Percentiles rank a stretch among this genome's conserved stretches.
Evolutionary conservation across 1,140 invertebrate genomes (phyloP).

Genomic region (Maconellicoccus hirsutus): DNA sequence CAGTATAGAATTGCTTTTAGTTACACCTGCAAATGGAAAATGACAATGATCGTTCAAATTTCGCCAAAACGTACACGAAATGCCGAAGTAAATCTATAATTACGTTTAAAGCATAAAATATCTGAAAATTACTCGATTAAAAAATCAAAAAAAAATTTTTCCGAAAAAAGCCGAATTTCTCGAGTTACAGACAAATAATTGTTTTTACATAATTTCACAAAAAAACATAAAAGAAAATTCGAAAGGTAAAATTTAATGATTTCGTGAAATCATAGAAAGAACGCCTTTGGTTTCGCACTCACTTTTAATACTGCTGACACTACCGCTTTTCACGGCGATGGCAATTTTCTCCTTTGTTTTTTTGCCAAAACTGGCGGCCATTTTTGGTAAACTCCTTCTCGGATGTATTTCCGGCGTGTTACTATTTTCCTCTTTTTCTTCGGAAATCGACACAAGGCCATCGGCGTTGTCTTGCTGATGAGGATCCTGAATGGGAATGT

Average conservation of each 20-base stretch:
- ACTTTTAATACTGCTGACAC: neutral
- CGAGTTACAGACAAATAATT: no score
- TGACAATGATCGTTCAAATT: neutral
- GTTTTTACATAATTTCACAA: no score
- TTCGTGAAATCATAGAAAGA: no score
- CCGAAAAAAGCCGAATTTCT: no score
- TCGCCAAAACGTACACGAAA: no score
- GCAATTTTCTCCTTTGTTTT: slow-evolving; percentile 31
- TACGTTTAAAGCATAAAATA: no score
- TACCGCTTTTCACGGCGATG: slow-evolving; percentile 25
- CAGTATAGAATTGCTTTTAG: neutral
- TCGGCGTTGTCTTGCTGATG: neutral
- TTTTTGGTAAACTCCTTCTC: slow-evolving; percentile 32
- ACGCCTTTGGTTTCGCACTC: neutral
- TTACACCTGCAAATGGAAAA: neutral
- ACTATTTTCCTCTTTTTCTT: slow-evolving; percentile 34
- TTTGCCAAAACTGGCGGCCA: slow-evolving; percentile 33
- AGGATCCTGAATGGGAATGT: slow-evolving; percentile 35
- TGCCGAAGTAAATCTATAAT: no score
- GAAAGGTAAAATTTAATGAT: no score
- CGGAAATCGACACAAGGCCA: slow-evolving; percentile 33
- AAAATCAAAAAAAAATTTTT: no score
- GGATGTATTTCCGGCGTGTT: slow-evolving; percentile 26
- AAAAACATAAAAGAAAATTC: no score
- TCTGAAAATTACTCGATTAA: no score